Percentiles rank a stretch among this genome's conserved stretches.
Evolutionary conservation across 2,797 vertebrate species (phyloP).

Genomic region (Pseudomugil tenellus): DNA sequence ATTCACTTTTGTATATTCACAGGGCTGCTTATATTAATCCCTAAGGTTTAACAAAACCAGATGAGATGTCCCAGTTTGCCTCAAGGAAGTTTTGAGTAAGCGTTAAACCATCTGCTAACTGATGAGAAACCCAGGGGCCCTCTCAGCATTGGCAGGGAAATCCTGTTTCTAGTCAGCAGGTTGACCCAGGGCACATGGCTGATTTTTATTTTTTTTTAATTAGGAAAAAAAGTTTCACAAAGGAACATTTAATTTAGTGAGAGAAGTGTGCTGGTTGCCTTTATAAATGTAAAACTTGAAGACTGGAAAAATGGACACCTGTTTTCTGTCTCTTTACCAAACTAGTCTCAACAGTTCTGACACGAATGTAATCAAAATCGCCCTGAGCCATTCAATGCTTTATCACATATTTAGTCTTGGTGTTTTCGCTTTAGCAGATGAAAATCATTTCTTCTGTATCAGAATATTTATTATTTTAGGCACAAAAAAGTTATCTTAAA

Average conservation of each 20-base stretch:
- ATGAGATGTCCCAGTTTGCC: slow-evolving; percentile 39
- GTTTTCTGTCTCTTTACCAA: slow-evolving; percentile 30
- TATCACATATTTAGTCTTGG: slow-evolving; percentile 13
- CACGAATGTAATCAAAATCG: slow-evolving; percentile 33
- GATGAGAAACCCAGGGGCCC: slow-evolving; percentile 67
- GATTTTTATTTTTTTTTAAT: slow-evolving; percentile 57
- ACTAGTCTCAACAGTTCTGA: slow-evolving; percentile 22
- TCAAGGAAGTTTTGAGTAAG: slow-evolving; percentile 38
- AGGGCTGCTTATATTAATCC: slow-evolving; percentile 19
- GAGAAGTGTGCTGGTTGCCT: slow-evolving; percentile 32
- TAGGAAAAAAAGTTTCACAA: slow-evolving; percentile 51
- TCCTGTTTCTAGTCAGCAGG: slow-evolving; percentile 47
- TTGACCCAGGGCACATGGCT: slow-evolving; percentile 59
- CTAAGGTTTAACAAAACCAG: slow-evolving; percentile 45
- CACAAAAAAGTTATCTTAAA: slow-evolving; percentile 23
- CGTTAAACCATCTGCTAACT: slow-evolving; percentile 69
- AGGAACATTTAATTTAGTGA: slow-evolving; percentile 47
- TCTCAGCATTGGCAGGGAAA: slow-evolving; percentile 60
- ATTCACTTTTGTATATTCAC: slow-evolving; percentile 4
- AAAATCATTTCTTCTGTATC: slow-evolving; percentile 4
- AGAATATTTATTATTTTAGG: slow-evolving; percentile 36
- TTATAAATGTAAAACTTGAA: slow-evolving; percentile 13
- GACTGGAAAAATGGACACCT: slow-evolving; percentile 50
- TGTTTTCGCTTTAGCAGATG: slow-evolving; percentile 2
- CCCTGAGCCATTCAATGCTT: slow-evolving; percentile 25